Conservation (phyloP, 2,113 vertebrate species). For the Hemibagrus wyckioides region DNA sequence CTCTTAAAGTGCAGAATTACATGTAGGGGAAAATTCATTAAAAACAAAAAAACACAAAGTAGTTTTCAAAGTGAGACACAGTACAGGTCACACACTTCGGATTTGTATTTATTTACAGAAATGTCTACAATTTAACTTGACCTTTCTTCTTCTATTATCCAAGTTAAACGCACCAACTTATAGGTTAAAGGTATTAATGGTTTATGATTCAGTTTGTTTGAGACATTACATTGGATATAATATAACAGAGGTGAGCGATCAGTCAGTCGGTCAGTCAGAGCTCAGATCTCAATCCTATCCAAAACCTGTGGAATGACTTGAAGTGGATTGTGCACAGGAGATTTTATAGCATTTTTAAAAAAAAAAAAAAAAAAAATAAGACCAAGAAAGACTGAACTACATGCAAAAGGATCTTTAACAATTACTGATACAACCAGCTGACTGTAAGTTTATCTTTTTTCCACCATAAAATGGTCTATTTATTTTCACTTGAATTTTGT, state of each 20-base stretch:
- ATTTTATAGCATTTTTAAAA: background rate
- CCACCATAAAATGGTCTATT: background rate
- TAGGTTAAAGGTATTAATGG: no score
- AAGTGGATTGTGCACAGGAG: background rate
- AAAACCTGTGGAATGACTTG: background rate
- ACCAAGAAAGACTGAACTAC: background rate
- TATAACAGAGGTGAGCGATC: background rate
- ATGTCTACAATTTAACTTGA: background rate
- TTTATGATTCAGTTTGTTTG: background rate
- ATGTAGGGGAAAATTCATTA: background rate
- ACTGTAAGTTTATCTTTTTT: background rate
- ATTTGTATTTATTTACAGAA: background rate
- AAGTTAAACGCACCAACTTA: background rate
- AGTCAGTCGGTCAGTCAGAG: background rate
- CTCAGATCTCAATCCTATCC: background rate
- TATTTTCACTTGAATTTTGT: background rate
- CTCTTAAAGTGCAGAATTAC: background rate
- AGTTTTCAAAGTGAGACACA: no score
- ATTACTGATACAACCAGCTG: no score
- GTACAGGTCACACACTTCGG: background rate
- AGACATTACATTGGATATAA: background rate
- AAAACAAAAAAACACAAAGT: background rate
- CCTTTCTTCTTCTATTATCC: background rate
- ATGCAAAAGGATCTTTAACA: no score
- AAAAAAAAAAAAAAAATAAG: background rate